Base-by-base conservation (phyloP, 2,888 invertebrate species). In the Patella depressa region DNA sequence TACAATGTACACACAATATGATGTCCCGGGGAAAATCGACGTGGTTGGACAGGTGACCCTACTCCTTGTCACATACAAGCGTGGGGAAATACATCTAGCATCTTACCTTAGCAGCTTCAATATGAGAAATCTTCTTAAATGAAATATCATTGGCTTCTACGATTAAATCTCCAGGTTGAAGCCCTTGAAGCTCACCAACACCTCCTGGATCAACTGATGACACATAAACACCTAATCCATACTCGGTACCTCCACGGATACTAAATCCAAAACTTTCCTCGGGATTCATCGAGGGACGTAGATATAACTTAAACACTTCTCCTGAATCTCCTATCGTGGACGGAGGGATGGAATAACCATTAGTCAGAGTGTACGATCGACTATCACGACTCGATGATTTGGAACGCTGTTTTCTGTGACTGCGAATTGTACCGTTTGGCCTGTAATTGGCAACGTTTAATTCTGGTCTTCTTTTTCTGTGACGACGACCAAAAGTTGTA, bases 171-270 rank as follows among this genome's bases (percentile, higher is more conserved):
- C 98, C 98, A 7, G 86, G 82, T 15, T 79, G 74, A 9, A 90
- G 94, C 74, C 97, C 97, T 79, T 96, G 95, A 90, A 95, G 94
- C 91, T 97, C 97, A 3, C 98, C 97, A 0, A 97, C 96, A 74
- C 97, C 97, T 85, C 96, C 96, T 91, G 96, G 96, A 92, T 98
- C 97, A 77, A 98, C 96, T 72, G 97, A 97, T 0, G 98, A 98
- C 89, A 98, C 96, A 93, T 97, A 98, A 91, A 98, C 97, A 55
- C 98, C 98, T 83, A 98, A 94, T 88, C 96, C 97, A 92, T 97
- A 97, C 92, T 98, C 98, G 75, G 96, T 94, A 19, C 98, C 98
- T 57, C 98, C 98, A 80, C 98, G 94, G 86, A 98, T 98, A 96
- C 97, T 97, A 88, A 98, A 94, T n/a, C 98, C 98, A 86, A 97